Base-by-base conservation (phyloP, 2,888 invertebrate species). In the Anorthoa munda region DNA sequence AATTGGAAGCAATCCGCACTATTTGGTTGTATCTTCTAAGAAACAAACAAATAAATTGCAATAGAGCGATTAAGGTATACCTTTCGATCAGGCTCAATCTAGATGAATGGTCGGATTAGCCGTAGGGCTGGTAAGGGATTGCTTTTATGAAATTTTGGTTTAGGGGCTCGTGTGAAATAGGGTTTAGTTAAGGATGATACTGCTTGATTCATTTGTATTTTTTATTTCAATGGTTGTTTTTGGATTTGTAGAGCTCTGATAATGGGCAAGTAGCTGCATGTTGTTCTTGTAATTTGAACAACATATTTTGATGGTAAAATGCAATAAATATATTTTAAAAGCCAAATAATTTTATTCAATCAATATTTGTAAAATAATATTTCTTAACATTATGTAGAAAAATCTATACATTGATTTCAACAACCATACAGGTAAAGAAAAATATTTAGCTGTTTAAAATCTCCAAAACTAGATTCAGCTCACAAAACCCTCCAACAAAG, bases 51-150 rank as follows among this genome's bases (percentile, higher is more conserved):
- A 94, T 94, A 93, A 94, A 94, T 94, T 93, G 92, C 92, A 92
- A 93, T 93, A 88, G 90, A 91, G 87, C 92, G 94, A 94, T 94
- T 93, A 93, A 94, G 92, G 92, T 90, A 88, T 91, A 92, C 91
- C 91, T 92, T 92, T 91, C 91, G 92, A 91, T 92, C 90, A 88
- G 90, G 85, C 86, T 66, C 65, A 87, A 93, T 92, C 82, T 76
- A 82, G 87, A 86, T 72, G 80, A 86, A 86, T 83, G 71, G 73
- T 65, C 2, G 82, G 86, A 86, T 86, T 86, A 82, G 61, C 13
- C 64, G 23, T 66, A 77, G 80, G 84, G 82, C 51, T 82, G 79
- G 53, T 74, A 51, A 66, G 15, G 66, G 68, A 74, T 77, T 66
- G 77, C 26, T 67, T 72, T 71, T 83, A 83, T 83, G 84, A 70